Percentiles rank a stretch among this genome's conserved stretches.
phyloP scores from a whole-genome alignment of 2,888 invertebrate species.

The Monopis laevigella region DNA sequence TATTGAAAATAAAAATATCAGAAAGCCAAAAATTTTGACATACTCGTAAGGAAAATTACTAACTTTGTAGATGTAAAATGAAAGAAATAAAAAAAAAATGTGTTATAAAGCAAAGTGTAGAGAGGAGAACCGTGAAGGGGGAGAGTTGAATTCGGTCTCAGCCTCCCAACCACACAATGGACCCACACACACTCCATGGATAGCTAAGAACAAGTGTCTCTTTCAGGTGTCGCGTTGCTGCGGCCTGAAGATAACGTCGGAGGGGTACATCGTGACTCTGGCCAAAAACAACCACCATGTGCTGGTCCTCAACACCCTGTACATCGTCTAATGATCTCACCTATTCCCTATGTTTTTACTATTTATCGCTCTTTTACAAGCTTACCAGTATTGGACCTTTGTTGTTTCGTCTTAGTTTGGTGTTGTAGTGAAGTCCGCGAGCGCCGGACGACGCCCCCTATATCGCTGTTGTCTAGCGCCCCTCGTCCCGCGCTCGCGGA shows the following conservation, averaged over 20 bases:
- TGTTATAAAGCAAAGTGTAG: too few species aligned
- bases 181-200: too few species aligned
- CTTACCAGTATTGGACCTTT: slow-evolving; percentile 66
- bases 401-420: slow-evolving; percentile 60
- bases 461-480: not conserved
- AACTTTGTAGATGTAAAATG: too few species aligned
- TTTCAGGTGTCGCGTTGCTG: slow-evolving; percentile 97
- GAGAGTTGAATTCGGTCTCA: too few species aligned
- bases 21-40: too few species aligned
- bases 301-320: slow-evolving; percentile 92
- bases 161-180: too few species aligned
- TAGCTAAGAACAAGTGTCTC: too few species aligned
- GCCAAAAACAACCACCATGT: slow-evolving; percentile 99
- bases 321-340: slow-evolving; percentile 84
- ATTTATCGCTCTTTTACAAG: slow-evolving; percentile 65
- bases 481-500: too few species aligned
- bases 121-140: too few species aligned
- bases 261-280: slow-evolving; percentile 94
- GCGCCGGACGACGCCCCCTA: not conserved
- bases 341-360: slow-evolving; percentile 59
- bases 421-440: slow-evolving; percentile 29
- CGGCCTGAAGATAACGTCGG: slow-evolving; percentile 95
- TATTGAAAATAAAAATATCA: too few species aligned
- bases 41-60: too few species aligned
- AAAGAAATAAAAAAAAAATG: too few species aligned